These are phyloP conservation scores for Drosophila rellima DNA, from an alignment of 2,888 invertebrate species.

Conservation along the genomic window DNA sequence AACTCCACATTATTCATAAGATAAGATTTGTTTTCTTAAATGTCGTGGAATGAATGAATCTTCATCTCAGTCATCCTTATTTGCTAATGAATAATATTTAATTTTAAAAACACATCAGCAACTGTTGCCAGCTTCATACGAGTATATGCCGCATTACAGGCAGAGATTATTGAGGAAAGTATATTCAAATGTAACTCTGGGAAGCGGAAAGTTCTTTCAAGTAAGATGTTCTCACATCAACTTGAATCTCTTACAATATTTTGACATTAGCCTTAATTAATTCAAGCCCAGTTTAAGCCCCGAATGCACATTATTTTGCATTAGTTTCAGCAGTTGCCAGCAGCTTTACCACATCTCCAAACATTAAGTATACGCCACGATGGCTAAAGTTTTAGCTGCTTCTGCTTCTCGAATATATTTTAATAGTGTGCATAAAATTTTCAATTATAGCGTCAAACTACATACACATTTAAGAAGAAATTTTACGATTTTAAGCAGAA, in stretches of 20 bases:
- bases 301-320: constrained; percentile 14
- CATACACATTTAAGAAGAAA: constrained; percentile 25
- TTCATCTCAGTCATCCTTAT: constrained; percentile 1
- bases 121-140: constrained; percentile 19
- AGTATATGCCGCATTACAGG: neutral
- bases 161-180: neutral
- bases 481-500: constrained; percentile 30
- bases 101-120: constrained; percentile 15
- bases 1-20: constrained; percentile 13
- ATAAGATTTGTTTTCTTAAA: constrained; percentile 19
- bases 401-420: constrained; percentile 3
- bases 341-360: constrained; percentile 25
- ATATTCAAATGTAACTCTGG: neutral
- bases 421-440: constrained; percentile 21
- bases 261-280: constrained; percentile 38
- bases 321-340: constrained; percentile 29
- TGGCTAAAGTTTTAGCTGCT: constrained; percentile 24
- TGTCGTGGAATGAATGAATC: neutral
- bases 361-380: constrained; percentile 48
- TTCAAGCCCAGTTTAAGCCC: constrained; percentile 8
- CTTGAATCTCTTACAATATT: constrained; percentile 13
- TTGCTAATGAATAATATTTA: constrained; percentile 29
- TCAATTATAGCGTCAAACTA: constrained; percentile 29
- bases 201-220: neutral
- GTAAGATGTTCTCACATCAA: constrained; percentile 9